Percentiles rank a stretch among this genome's conserved stretches.
These are phyloP conservation scores for Pristionchus maxplancki DNA, from an alignment of 2,888 invertebrate genomes.

Conservation along the genomic window DNA sequence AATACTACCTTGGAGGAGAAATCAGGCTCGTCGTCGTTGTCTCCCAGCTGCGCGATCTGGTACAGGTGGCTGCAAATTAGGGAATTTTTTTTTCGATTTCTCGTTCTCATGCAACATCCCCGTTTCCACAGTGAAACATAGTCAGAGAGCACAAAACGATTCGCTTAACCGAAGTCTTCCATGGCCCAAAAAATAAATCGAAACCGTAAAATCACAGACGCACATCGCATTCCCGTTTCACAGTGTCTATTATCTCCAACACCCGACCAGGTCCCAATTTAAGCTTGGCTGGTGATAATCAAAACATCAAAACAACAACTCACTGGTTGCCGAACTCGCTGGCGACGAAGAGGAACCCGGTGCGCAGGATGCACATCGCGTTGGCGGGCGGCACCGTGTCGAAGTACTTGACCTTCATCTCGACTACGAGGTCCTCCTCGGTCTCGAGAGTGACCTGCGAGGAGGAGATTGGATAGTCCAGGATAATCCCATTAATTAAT, in stretches of 20 bases:
- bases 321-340: constrained; percentile 99
- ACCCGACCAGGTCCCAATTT: background rate
- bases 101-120: background rate
- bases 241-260: background rate
- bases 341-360: constrained; percentile 97
- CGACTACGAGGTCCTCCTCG: constrained; percentile 96
- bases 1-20: constrained; percentile 88
- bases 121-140: background rate
- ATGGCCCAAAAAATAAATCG: background rate
- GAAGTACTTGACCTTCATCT: constrained; percentile 98
- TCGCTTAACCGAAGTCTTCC: too few relatives aligned
- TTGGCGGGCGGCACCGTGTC: constrained; percentile 98
- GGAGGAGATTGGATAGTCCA: too few relatives aligned
- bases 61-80: constrained; percentile 87
- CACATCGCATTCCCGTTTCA: background rate
- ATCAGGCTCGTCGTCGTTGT: constrained; percentile 98
- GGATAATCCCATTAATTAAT: too few relatives aligned
- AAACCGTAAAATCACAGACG: background rate
- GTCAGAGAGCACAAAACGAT: too few relatives aligned
- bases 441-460: constrained; percentile 91
- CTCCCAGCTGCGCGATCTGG: constrained; percentile 98
- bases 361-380: constrained; percentile 97
- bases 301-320: constrained; percentile 81
- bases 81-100: background rate
- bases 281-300: background rate